Evolutionary conservation across 2,888 invertebrate species (phyloP).

Genomic region (Synanthedon vespiformis): DNA sequence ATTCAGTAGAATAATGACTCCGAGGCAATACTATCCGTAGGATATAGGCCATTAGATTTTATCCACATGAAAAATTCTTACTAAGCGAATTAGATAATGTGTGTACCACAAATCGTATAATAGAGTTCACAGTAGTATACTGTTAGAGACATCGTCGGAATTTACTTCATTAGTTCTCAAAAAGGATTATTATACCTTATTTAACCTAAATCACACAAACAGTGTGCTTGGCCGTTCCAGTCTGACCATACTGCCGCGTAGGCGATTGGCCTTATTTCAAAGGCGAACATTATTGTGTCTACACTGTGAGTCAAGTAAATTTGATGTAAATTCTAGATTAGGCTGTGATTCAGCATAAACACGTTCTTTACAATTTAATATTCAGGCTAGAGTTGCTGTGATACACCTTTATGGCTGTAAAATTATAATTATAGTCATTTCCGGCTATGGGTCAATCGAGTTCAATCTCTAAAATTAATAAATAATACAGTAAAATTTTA

Average conservation of each 20-base stretch:
- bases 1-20: conserved; percentile 14
- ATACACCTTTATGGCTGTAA: conserved; percentile 65
- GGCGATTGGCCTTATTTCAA: conserved; percentile 37
- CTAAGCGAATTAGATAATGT: conserved; percentile 17
- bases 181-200: too few species aligned
- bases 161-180: conserved; percentile 14
- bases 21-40: conserved; percentile 26
- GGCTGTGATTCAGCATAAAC: conserved; percentile 64
- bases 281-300: conserved; percentile 10
- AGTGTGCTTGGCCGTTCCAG: too few species aligned
- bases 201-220: too few species aligned
- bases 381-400: conserved; percentile 70
- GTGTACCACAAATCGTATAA: conserved; percentile 17
- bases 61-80: background rate
- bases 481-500: conserved; percentile 21
- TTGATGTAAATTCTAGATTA: conserved; percentile 50
- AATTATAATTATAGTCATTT: conserved; percentile 50
- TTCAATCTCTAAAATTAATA: conserved; percentile 18
- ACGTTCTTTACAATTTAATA: conserved; percentile 60
- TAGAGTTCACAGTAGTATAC: conserved; percentile 30
- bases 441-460: conserved; percentile 35
- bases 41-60: conserved; percentile 13
- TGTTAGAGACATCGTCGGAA: conserved; percentile 41
- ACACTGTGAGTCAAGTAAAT: conserved; percentile 40
- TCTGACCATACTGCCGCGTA: too few species aligned